Evolutionary conservation across 2,888 invertebrate species (phyloP).

Genomic region (Calameuta filiformis): DNA sequence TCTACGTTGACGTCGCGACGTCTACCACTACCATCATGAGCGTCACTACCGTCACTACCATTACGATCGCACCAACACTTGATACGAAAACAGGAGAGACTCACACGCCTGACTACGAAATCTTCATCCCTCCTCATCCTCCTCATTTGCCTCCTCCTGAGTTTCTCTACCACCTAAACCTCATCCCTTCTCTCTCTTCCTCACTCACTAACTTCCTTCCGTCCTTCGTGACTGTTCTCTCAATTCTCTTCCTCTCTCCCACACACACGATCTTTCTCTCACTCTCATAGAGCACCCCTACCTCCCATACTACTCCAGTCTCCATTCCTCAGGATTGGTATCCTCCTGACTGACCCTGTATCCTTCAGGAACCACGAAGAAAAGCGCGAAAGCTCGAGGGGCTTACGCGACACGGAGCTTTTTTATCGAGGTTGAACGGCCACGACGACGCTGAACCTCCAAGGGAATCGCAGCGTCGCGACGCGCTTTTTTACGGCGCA

Average conservation of each 20-base stretch:
- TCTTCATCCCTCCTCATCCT: not conserved
- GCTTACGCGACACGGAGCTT: constrained; percentile 46
- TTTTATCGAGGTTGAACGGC: constrained; percentile 52
- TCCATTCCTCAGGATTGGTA: not conserved
- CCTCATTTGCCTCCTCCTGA: constrained; percentile 9
- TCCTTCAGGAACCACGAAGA: constrained; percentile 18
- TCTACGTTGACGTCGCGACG: not conserved
- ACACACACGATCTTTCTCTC: not conserved
- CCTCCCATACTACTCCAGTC: not conserved
- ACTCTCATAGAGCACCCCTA: not conserved
- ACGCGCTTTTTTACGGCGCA: constrained; percentile 53
- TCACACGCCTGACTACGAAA: not conserved
- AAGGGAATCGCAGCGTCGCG: constrained; percentile 20
- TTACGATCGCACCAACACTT: not conserved
- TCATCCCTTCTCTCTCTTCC: constrained; percentile 1
- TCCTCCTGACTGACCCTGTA: not conserved
- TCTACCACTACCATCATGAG: not conserved
- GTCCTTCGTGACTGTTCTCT: not conserved
- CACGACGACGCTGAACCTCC: constrained; percentile 10
- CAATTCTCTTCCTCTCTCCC: not conserved
- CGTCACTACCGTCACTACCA: not conserved
- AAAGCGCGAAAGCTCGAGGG: constrained; percentile 19
- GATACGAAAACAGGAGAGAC: not conserved
- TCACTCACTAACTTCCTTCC: constrained; percentile 10
- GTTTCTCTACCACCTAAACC: constrained; percentile 18